Evolutionary conservation across 2,797 vertebrate species (phyloP), one percentile per base, ranked within the genome.

Genomic region (Fistularia commersonii): DNA sequence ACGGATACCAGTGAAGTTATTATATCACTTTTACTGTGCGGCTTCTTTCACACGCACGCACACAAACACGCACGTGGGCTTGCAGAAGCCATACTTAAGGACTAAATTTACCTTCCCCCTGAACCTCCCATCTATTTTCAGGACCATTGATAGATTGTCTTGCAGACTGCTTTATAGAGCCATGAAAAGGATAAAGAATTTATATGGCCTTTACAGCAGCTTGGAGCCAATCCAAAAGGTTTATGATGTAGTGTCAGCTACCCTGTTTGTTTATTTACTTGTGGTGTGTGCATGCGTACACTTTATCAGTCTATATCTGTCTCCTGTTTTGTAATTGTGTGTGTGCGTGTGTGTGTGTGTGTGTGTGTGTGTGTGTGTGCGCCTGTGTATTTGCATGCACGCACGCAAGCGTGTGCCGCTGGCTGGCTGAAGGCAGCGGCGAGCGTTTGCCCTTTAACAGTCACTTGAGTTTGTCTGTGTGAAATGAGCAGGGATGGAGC

Each of bases 371-470:
- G 33, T 15, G n/a, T 58, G 32, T 36, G 42, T 12, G 32, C 39
- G 37, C 13, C 3, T 36, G 39, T 44, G 48, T n/a, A 56, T 41
- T 42, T 55, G 13, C 6, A 45, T 51, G 64, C 63, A 41, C 57
- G 54, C 41, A 53, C 48, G 59, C 51, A 51, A 57, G 66, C 61
- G 56, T 58, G 64, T 42, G 57, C 62, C 48, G 48, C 65, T 70
- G 69, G n/a, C n/a, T 55, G 64, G 40, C n/a, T n/a, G 49, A 49
- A 46, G 62, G 0, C 92, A 90, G 87, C 91, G 94, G 82, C 88
- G 93, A 90, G 59, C 92, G 91, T 0, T 85, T 78, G 69, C 91
- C 91, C 63, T 93, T 94, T 96, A 84, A 11, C 64, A 67, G 70
- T 70, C 61, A 75, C 74, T 84, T 84, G 67, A 78, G 73, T 84